Evolutionary conservation across 2,888 invertebrate species (phyloP).

Genomic region (Drosophila eohydei): DNA sequence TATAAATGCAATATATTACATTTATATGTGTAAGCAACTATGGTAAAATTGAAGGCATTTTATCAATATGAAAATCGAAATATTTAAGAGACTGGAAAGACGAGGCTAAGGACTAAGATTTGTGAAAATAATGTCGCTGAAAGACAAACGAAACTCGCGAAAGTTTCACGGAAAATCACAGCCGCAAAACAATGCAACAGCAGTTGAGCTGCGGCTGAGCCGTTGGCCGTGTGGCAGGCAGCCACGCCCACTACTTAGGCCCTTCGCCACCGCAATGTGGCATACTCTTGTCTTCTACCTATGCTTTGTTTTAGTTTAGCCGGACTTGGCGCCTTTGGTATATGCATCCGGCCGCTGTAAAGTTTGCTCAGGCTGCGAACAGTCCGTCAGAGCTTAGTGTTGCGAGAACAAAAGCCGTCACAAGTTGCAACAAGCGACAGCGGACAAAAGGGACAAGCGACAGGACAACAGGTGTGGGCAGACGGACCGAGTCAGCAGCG

Average conservation of each 20-base stretch:
- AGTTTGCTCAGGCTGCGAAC: slow-evolving; percentile 29
- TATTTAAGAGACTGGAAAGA: background rate
- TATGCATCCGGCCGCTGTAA: slow-evolving; percentile 38
- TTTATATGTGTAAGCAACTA: no score
- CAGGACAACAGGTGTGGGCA: slow-evolving; percentile 7
- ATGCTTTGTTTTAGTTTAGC: slow-evolving; percentile 26
- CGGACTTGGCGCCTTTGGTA: slow-evolving; percentile 54
- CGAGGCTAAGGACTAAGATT: background rate
- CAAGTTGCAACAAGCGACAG: slow-evolving; percentile 47
- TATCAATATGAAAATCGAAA: background rate
- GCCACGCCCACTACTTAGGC: slow-evolving; percentile 1
- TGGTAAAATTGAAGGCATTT: no score
- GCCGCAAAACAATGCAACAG: slow-evolving; percentile 47
- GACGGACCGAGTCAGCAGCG: background rate
- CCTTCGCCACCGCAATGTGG: background rate
- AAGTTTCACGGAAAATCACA: slow-evolving; percentile 32
- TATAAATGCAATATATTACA: no score
- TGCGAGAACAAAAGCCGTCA: slow-evolving; percentile 50
- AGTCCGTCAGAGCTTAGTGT: slow-evolving; percentile 50
- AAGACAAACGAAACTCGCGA: slow-evolving; percentile 13
- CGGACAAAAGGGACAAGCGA: slow-evolving; percentile 15
- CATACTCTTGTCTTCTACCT: background rate
- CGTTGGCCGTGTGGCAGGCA: slow-evolving; percentile 8
- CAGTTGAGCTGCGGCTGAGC: slow-evolving; percentile 32
- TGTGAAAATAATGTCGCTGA: background rate